phyloP scores from a whole-genome alignment of 1,140 invertebrate genomes.

The Archivesica marissinica region DNA sequence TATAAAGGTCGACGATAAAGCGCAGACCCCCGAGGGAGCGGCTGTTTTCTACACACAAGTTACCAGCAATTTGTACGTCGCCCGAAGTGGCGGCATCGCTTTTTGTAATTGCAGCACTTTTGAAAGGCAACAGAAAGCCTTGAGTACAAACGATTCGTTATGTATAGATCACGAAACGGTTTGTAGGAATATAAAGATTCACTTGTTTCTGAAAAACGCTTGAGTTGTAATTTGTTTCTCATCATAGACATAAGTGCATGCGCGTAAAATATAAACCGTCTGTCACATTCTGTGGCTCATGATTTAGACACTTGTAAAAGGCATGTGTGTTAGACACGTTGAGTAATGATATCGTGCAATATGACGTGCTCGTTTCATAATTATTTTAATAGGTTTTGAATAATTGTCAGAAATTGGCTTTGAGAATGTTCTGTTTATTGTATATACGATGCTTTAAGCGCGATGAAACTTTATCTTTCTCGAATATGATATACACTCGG shows the following conservation, averaged over 20 bases:
- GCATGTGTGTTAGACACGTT: background rate
- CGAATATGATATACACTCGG: constrained; percentile 32
- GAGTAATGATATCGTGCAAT: constrained; percentile 21
- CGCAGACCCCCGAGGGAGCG: constrained; percentile 23
- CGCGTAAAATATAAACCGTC: constrained; percentile 31
- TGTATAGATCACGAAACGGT: constrained; percentile 9
- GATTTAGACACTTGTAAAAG: constrained; percentile 37
- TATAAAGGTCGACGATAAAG: background rate
- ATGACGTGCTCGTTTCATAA: background rate
- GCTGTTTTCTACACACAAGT: constrained; percentile 9
- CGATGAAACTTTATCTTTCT: constrained; percentile 13
- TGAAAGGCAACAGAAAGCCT: background rate
- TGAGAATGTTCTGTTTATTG: background rate
- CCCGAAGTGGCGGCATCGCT: constrained; percentile 16
- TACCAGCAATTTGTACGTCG: constrained; percentile 18
- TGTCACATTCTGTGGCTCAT: constrained; percentile 14
- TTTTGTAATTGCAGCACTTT: constrained; percentile 2
- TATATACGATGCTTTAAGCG: background rate
- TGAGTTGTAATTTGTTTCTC: constrained; percentile 44
- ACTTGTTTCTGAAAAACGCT: constrained; percentile 42
- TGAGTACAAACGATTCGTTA: constrained; percentile 4
- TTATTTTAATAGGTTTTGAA: constrained; percentile 21
- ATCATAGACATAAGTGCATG: constrained; percentile 37
- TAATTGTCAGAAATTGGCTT: background rate
- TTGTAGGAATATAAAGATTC: constrained; percentile 4